Base-by-base conservation (phyloP, 2,888 invertebrate species). In the Heterodera filipjevi region DNA sequence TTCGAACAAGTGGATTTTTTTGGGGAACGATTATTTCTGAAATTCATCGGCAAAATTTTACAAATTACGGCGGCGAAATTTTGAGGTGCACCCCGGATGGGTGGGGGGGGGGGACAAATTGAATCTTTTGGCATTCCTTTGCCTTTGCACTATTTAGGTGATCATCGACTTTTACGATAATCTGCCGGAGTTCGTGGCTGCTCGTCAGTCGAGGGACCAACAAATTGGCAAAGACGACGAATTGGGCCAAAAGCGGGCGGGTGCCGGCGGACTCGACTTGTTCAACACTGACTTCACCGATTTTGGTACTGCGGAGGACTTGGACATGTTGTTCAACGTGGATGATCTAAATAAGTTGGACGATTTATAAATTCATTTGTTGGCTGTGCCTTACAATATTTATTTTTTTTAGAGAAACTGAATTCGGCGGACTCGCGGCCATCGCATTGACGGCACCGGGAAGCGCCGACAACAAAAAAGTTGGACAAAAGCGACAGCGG, bases 151-250 rank as follows among this genome's bases (percentile, higher is more conserved):
- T 27, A n/a, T n/a, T n/a, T n/a, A 99, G 92, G 96, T 97, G 49
- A 98, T 98, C 90, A 96, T 97, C 90, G 98, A 99, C 90, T 98
- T 99, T 91, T 98, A 98, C 89, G 94, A 95, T 0, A 94, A 95
- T 2, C 94, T 98, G 92, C 86, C 85, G 12, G 86, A 86, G 30
- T 77, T 77, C 72, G n/a, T 35, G n/a, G 66, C 44, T 32, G 53
- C 75, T 3, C 75, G 75, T 12, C 33, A 46, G 19, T 59, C 59
- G 27, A 27, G 59, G 22, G 76, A 35, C 46, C 66, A 66, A 19
- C 32, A 32, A 3, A 53, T 68, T 32, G 53, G 35, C 71, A 35
- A 39, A 44, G 68, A 44, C n/a, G 68, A 76, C 59, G 66, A 33
- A 22, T 33, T 64, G 16, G 66, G 53, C 39, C 68, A 68, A 66